These are phyloP conservation scores for Epinephelus fuscoguttatus DNA, from an alignment of 2,113 vertebrate genomes.

Conservation along the genomic window DNA sequence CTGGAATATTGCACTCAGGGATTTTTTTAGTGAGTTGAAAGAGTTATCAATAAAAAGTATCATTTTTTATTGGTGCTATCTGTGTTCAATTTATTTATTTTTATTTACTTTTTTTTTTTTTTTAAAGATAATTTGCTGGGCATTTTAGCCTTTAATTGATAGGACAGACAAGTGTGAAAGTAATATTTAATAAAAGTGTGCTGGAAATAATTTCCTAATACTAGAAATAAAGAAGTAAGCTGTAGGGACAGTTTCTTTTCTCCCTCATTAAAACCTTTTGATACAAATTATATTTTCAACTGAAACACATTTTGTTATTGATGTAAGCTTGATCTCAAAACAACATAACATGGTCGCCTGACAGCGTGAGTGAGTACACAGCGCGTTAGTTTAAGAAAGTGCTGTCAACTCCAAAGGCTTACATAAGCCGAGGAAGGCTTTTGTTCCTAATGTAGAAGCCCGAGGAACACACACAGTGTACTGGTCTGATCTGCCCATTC, in stretches of 20 bases:
- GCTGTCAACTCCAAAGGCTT: background rate
- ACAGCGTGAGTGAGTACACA: background rate
- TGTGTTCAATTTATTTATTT: too few relatives aligned
- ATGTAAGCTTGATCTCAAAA: background rate
- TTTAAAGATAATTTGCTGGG: too few relatives aligned
- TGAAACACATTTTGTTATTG: background rate
- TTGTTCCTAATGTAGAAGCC: background rate
- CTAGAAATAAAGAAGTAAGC: background rate
- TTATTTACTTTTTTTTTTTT: too few relatives aligned
- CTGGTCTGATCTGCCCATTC: constrained; percentile 7
- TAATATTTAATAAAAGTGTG: too few relatives aligned
- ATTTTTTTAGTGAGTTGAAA: too few relatives aligned
- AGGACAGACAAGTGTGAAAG: too few relatives aligned
- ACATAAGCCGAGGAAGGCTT: background rate
- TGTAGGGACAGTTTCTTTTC: background rate
- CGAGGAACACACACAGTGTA: background rate
- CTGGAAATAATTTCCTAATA: too few relatives aligned
- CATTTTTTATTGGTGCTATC: too few relatives aligned
- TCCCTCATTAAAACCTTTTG: background rate
- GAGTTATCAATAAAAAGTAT: too few relatives aligned
- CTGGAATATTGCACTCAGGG: too few relatives aligned
- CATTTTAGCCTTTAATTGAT: too few relatives aligned
- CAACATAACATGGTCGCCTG: background rate
- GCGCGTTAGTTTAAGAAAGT: background rate
- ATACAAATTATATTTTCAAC: background rate